A percentile compares a stretch with the other conserved stretches of the same genome.
phyloP scores from a whole-genome alignment of 2,113 vertebrate genomes.

The Chamaea fasciata region DNA sequence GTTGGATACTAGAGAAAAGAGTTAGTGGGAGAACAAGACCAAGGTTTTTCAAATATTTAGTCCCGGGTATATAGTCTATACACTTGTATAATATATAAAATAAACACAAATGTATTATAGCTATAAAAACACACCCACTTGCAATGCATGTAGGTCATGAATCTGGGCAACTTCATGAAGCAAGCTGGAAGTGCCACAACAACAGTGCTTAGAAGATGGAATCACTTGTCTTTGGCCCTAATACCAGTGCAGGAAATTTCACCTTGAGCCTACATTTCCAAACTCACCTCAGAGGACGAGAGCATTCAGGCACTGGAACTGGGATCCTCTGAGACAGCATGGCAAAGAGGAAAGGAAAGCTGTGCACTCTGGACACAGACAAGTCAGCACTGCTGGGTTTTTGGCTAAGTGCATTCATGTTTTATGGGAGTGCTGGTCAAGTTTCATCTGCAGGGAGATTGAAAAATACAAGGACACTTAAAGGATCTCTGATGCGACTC shows the following conservation, averaged over 20 bases:
- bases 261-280: neutral
- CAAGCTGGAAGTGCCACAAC: neutral
- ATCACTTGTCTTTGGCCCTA: neutral
- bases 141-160: neutral
- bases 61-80: neutral
- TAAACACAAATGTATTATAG: neutral
- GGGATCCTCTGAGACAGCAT: neutral
- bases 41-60: neutral
- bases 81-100: neutral
- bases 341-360: neutral
- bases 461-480: neutral
- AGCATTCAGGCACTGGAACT: neutral
- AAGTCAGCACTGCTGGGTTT: neutral
- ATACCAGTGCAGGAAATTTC: neutral
- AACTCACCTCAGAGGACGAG: neutral
- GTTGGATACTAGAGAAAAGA: neutral
- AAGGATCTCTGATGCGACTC: neutral
- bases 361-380: neutral
- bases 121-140: neutral
- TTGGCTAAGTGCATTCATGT: neutral
- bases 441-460: neutral
- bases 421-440: neutral
- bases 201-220: neutral
- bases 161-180: neutral
- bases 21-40: neutral